phyloP scores from a whole-genome alignment of 2,797 vertebrate species.

The Clarias pachynema region DNA sequence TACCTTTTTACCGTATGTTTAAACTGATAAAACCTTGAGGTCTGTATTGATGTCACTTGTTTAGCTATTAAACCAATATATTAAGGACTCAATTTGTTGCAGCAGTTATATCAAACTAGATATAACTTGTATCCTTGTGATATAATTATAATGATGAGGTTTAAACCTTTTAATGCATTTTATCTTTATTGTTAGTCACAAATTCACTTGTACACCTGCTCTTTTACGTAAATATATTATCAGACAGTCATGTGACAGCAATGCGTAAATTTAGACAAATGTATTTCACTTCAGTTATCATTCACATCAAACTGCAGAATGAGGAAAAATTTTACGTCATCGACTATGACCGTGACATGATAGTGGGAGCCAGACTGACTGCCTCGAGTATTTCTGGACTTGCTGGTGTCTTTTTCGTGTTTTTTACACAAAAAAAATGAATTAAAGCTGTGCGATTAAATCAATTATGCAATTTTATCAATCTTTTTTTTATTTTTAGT shows the following conservation, averaged over 20 bases:
- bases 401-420: no score
- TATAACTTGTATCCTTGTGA: background rate
- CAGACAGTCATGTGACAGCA: background rate
- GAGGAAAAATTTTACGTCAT: background rate
- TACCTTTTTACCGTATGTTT: background rate
- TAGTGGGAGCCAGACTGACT: no score
- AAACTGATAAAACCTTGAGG: background rate
- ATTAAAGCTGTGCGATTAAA: no score
- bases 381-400: no score
- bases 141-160: background rate
- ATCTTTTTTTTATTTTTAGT: no score
- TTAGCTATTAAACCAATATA: conserved; percentile 8
- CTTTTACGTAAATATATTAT: background rate
- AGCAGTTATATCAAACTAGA: background rate
- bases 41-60: background rate
- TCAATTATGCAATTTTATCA: no score
- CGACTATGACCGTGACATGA: background rate
- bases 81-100: background rate
- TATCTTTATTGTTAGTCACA: background rate
- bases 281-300: background rate
- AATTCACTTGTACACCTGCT: background rate
- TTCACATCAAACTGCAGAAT: background rate
- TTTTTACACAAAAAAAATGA: no score
- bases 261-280: background rate
- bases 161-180: background rate